These are phyloP conservation scores for Wiebesia pumilae DNA, from an alignment of 1,140 invertebrate genomes.

Conservation along the genomic window DNA sequence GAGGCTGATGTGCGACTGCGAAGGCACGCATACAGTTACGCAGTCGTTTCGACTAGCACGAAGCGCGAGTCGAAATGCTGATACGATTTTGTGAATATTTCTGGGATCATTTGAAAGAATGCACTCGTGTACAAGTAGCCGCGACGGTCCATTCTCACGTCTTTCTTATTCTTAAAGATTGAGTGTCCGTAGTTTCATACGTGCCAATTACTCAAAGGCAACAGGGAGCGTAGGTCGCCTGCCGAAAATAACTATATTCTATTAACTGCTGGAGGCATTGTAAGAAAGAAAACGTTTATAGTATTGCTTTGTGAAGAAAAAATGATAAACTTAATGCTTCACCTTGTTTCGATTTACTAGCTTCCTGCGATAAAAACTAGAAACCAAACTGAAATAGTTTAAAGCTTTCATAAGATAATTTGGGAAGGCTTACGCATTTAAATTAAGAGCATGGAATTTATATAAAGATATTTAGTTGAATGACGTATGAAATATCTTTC, in stretches of 20 bases:
- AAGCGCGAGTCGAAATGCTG: no score
- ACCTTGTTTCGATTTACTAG: neutral
- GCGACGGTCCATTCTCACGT: neutral
- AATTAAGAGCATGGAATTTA: neutral
- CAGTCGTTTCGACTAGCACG: neutral
- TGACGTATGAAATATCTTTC: neutral
- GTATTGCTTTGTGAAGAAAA: neutral
- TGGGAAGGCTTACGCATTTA: neutral
- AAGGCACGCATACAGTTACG: no score
- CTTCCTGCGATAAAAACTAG: neutral
- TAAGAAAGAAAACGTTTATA: neutral
- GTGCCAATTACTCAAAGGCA: neutral
- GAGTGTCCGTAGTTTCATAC: neutral
- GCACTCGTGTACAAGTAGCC: neutral
- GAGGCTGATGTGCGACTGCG: no score
- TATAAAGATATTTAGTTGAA: neutral
- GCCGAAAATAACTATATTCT: conserved; percentile 36
- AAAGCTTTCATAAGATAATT: neutral
- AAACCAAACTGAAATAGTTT: neutral
- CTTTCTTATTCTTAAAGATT: neutral
- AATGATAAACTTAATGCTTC: neutral
- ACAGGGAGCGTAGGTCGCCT: neutral
- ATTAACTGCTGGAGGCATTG: neutral
- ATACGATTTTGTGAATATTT: neutral
- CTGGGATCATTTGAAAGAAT: neutral